Percentiles rank a stretch among this genome's conserved stretches.
Evolutionary conservation across 2,797 vertebrate species (phyloP).

Genomic region (Cuniculus paca): DNA sequence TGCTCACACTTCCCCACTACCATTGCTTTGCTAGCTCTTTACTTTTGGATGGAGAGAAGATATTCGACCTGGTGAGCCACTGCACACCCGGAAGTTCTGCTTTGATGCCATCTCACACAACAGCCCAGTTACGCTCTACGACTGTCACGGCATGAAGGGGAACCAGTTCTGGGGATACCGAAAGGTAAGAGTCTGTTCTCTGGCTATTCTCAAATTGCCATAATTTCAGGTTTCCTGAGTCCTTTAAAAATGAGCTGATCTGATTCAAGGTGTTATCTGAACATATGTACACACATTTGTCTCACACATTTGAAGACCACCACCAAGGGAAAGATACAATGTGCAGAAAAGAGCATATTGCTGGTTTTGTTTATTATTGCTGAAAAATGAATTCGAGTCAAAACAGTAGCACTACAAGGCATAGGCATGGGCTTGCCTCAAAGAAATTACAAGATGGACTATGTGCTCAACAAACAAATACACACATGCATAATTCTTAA

Average conservation of each 20-base stretch:
- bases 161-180: slow-evolving; percentile 95
- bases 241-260: neutral
- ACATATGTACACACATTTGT: neutral
- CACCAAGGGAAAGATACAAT: neutral
- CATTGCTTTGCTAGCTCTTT: slow-evolving; percentile 90
- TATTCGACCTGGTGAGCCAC: slow-evolving; percentile 93
- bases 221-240: neutral
- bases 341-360: neutral
- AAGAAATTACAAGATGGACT: neutral
- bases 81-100: slow-evolving; percentile 95
- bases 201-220: neutral
- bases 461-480: neutral
- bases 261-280: neutral
- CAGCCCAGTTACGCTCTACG: slow-evolving; percentile 93
- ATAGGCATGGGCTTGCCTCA: neutral
- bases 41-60: slow-evolving; percentile 97
- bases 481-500: neutral
- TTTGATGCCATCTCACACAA: slow-evolving; percentile 92
- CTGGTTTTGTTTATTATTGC: neutral
- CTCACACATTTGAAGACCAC: neutral
- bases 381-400: neutral
- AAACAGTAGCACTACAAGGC: neutral
- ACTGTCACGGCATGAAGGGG: slow-evolving; percentile 95
- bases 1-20: slow-evolving; percentile 48
- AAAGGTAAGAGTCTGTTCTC: slow-evolving; percentile 88